These are phyloP conservation scores for Ctenodactylus gundi DNA, from an alignment of 2,113 vertebrate genomes.

Conservation along the genomic window DNA sequence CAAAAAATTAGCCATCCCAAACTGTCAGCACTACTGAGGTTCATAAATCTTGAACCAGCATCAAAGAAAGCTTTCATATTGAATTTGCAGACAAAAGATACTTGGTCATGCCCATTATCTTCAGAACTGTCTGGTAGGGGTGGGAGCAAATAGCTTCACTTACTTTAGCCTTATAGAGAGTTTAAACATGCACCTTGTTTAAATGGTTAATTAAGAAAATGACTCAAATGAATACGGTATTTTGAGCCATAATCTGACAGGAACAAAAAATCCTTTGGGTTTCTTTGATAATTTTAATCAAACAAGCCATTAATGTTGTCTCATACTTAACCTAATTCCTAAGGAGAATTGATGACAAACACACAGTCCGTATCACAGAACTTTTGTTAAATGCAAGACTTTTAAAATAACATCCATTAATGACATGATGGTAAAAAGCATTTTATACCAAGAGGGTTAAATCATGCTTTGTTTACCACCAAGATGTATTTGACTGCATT, in stretches of 20 bases:
- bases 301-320: not conserved
- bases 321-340: not conserved
- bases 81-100: not conserved
- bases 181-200: not conserved
- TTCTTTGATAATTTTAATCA: not conserved
- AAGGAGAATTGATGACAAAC: not conserved
- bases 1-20: not conserved
- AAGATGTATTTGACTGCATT: not conserved
- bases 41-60: not conserved
- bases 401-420: not conserved
- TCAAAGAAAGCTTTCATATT: not conserved
- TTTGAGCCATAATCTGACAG: not conserved
- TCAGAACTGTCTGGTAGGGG: not conserved
- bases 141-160: not conserved
- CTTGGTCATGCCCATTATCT: fast-evolving
- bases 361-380: not conserved
- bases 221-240: not conserved
- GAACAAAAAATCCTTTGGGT: not conserved
- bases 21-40: not conserved
- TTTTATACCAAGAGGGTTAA: not conserved
- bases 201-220: constrained; percentile 4
- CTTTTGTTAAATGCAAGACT: not conserved
- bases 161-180: not conserved
- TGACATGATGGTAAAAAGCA: not conserved
- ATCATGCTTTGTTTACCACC: not conserved